Evolutionary conservation across 1,140 invertebrate genomes (phyloP).

Genomic region (Neodiprion lecontei): DNA sequence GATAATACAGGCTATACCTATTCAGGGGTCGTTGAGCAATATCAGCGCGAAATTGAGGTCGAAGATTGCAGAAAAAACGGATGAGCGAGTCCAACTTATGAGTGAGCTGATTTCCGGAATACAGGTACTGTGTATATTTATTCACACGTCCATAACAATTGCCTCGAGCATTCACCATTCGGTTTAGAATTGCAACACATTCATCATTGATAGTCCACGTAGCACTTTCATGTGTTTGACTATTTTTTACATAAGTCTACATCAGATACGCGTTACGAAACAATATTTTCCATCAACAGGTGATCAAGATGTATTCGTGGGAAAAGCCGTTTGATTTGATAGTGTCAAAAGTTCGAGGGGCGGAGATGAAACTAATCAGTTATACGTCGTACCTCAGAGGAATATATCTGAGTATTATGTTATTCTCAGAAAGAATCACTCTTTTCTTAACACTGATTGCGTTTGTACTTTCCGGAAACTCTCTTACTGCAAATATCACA

Average conservation of each 20-base stretch:
- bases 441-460: conserved; percentile 77
- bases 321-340: conserved; percentile 72
- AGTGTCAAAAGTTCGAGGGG: conserved; percentile 61
- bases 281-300: conserved; percentile 53
- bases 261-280: background rate
- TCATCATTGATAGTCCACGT: conserved; percentile 30
- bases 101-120: conserved; percentile 78
- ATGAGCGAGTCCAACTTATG: conserved; percentile 79
- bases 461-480: conserved; percentile 71
- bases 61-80: conserved; percentile 69
- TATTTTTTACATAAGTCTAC: conserved; percentile 18
- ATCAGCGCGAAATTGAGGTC: conserved; percentile 62
- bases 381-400: conserved; percentile 75
- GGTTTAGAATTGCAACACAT: too few species aligned
- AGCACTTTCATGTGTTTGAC: conserved; percentile 28
- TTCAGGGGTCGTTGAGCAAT: conserved; percentile 70
- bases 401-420: conserved; percentile 72
- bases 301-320: conserved; percentile 85
- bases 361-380: conserved; percentile 74
- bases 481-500: conserved; percentile 72
- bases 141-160: conserved; percentile 59
- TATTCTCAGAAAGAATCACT: conserved; percentile 76
- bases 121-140: conserved; percentile 66
- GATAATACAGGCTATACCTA: conserved; percentile 67
- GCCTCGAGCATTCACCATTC: conserved; percentile 8